These are phyloP conservation scores for Sphyrna mokarran DNA, from an alignment of 2,113 vertebrate genomes.

Conservation along the genomic window DNA sequence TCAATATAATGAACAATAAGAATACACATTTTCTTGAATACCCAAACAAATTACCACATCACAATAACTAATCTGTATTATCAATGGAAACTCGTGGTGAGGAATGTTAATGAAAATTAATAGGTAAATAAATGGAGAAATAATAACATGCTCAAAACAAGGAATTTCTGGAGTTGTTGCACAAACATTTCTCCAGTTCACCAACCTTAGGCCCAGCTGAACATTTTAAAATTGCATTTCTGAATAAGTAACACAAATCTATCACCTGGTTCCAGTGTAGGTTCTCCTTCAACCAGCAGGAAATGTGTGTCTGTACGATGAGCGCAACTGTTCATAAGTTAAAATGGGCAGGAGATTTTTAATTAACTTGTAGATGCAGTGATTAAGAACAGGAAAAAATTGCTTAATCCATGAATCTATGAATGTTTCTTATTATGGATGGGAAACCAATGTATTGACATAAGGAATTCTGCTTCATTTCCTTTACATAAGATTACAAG, in stretches of 20 bases:
- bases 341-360: background rate
- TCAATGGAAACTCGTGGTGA: background rate
- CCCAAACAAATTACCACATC: background rate
- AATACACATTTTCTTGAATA: background rate
- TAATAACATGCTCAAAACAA: slow-evolving; percentile 39
- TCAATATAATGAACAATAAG: background rate
- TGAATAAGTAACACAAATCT: background rate
- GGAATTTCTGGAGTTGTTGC: slow-evolving; percentile 43
- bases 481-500: background rate
- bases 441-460: background rate
- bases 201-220: background rate
- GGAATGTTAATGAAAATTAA: background rate
- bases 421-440: background rate
- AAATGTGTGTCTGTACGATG: background rate
- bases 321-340: background rate
- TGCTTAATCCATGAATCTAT: background rate
- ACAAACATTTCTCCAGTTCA: slow-evolving; percentile 38
- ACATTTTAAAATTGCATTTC: background rate
- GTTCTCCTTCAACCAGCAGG: background rate
- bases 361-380: background rate
- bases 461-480: background rate
- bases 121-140: slow-evolving; percentile 33
- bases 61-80: background rate
- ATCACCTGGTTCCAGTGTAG: background rate
- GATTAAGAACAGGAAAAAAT: background rate